Evolutionary conservation across 1,140 invertebrate genomes (phyloP), one percentile per base, ranked within the genome.

Genomic region (Nebria ingens): DNA sequence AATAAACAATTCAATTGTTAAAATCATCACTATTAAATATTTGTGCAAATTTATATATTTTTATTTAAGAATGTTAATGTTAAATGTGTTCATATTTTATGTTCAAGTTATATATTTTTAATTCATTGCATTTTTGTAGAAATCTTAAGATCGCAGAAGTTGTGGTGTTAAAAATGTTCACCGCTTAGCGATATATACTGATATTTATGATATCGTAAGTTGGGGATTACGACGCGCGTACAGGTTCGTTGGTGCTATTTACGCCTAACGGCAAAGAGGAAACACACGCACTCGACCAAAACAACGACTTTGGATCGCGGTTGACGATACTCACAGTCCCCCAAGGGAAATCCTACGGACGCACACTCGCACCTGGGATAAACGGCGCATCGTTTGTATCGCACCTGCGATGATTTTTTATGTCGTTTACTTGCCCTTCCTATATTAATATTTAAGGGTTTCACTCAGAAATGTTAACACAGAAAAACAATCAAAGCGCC

Each of bases 351-450:
- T 45, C 40, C 40, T 45, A 3, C 17, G 40, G 40, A 45, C 40
- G 3, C 40, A n/a, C n/a, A 17, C 17, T 6, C 9, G 9, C 40
- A 45, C 40, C 40, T 45, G 40, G 40, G 40, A 45, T 45, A 45
- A 45, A 45, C 40, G 40, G 40, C 9, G 9, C 17, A 45, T 45
- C 40, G 40, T 45, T 45, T 12, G 9, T 17, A 45, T 11, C 6
- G 6, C 6, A 45, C 40, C 40, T 45, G 40, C 40, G 40, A 45
- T 45, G 40, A 45, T 45, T 45, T 45, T 45, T 45, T 45, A 45
- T n/a, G n/a, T n/a, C n/a, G n/a, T n/a, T n/a, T n/a, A n/a, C n/a
- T n/a, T n/a, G n/a, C n/a, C n/a, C n/a, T n/a, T n/a, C n/a, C n/a
- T n/a, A n/a, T n/a, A n/a, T n/a, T n/a, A n/a, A n/a, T n/a, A n/a